phyloP scores from a whole-genome alignment of 2,113 vertebrate species.

The Thunnus thynnus region DNA sequence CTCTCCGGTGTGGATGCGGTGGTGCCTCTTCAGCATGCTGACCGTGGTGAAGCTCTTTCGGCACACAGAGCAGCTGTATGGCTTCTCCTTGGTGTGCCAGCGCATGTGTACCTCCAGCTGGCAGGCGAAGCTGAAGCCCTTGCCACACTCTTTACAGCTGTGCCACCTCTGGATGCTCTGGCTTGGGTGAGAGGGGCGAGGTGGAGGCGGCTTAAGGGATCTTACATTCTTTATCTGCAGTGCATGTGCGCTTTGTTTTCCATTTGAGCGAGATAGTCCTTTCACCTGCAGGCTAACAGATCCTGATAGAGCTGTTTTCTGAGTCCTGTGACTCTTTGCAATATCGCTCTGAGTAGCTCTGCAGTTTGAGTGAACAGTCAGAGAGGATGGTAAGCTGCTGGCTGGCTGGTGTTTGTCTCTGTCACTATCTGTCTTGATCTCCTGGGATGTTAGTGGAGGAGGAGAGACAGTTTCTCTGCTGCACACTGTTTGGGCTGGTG shows the following conservation, averaged over 20 bases:
- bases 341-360: background rate
- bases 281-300: background rate
- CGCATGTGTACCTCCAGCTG: constrained; percentile 83
- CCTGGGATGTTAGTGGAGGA: background rate
- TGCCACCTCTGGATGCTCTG: constrained; percentile 74
- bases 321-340: constrained; percentile 2
- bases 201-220: constrained; percentile 30
- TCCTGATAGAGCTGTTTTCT: constrained; percentile 7
- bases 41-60: constrained; percentile 80
- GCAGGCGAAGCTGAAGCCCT: constrained; percentile 81
- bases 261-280: constrained; percentile 18
- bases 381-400: constrained; percentile 4
- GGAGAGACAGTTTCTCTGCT: constrained; percentile 28
- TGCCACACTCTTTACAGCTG: constrained; percentile 78
- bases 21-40: constrained; percentile 82
- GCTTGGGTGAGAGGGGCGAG: constrained; percentile 46
- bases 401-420: constrained; percentile 5
- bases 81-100: constrained; percentile 83
- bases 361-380: background rate
- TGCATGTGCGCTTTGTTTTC: constrained; percentile 24
- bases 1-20: constrained; percentile 82
- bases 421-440: constrained; percentile 54
- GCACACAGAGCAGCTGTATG: constrained; percentile 77
- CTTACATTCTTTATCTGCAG: constrained; percentile 55
- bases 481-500: background rate